Evolutionary conservation across 2,797 vertebrate species (phyloP).

Genomic region (Nasua narica): DNA sequence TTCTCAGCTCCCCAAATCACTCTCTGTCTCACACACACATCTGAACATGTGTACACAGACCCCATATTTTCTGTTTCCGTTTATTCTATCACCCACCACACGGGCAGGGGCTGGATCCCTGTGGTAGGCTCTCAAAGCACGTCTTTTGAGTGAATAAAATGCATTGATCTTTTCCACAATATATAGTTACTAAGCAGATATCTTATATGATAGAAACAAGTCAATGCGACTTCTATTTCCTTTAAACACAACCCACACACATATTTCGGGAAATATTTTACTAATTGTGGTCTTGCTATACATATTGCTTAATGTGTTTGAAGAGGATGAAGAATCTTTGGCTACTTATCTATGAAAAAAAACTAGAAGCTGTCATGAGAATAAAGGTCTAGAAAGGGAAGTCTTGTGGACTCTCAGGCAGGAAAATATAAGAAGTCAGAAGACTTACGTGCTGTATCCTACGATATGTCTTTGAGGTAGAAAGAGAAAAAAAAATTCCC

Average conservation of each 20-base stretch:
- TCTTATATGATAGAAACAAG: conserved; percentile 8
- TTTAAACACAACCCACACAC: conserved; percentile 11
- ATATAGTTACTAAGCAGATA: neutral
- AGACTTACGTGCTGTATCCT: neutral
- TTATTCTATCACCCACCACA: neutral
- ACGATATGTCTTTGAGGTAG: neutral
- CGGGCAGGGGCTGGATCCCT: neutral
- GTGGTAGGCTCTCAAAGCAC: neutral
- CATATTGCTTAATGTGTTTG: neutral
- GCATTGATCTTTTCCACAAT: neutral
- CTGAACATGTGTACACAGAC: neutral
- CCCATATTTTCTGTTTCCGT: neutral
- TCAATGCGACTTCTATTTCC: neutral
- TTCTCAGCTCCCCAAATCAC: neutral
- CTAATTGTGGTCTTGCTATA: neutral
- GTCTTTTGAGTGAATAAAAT: neutral
- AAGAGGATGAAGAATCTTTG: neutral
- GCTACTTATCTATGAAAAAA: neutral
- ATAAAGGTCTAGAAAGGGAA: neutral
- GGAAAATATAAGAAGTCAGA: neutral
- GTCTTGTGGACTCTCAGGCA: neutral
- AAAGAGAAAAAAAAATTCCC: neutral
- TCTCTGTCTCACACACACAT: neutral
- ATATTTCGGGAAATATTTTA: neutral
- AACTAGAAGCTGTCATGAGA: neutral